A percentile compares a stretch with the other conserved stretches of the same genome.
Conservation (phyloP, 2,888 invertebrate genomes). For the Andrena praecox region DNA sequence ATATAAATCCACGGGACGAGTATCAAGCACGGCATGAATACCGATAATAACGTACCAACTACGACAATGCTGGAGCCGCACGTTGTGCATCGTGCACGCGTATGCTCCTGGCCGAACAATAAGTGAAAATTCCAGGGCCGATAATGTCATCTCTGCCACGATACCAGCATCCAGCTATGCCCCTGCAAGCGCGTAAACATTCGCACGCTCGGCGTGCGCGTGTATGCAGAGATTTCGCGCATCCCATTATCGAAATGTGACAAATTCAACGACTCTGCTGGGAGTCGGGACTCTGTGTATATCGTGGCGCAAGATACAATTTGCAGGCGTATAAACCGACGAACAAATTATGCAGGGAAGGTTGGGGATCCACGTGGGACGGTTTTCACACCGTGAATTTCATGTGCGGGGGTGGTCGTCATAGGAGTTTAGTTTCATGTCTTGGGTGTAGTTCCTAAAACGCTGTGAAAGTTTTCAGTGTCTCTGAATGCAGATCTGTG, state of each 20-base stretch:
- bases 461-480: no score
- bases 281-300: not conserved
- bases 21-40: slow-evolving; percentile 34
- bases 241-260: slow-evolving; percentile 16
- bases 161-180: slow-evolving; percentile 27
- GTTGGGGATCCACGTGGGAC: no score
- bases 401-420: no score
- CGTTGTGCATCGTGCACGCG: slow-evolving; percentile 14
- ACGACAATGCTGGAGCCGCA: slow-evolving; percentile 24
- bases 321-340: no score
- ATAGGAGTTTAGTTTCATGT: no score
- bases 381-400: no score
- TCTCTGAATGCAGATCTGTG: no score
- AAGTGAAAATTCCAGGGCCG: slow-evolving; percentile 60
- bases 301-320: not conserved
- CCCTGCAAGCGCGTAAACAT: slow-evolving; percentile 35
- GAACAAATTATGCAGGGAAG: no score
- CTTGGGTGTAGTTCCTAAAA: no score
- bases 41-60: slow-evolving; percentile 50
- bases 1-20: slow-evolving; percentile 46
- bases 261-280: slow-evolving; percentile 6
- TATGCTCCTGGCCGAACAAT: slow-evolving; percentile 43
- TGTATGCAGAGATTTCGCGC: slow-evolving; percentile 20
- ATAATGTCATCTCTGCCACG: slow-evolving; percentile 57
- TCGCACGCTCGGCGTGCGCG: not conserved